Base-by-base conservation (phyloP, 2,888 invertebrate species). In the Margaritifera margaritifera region DNA sequence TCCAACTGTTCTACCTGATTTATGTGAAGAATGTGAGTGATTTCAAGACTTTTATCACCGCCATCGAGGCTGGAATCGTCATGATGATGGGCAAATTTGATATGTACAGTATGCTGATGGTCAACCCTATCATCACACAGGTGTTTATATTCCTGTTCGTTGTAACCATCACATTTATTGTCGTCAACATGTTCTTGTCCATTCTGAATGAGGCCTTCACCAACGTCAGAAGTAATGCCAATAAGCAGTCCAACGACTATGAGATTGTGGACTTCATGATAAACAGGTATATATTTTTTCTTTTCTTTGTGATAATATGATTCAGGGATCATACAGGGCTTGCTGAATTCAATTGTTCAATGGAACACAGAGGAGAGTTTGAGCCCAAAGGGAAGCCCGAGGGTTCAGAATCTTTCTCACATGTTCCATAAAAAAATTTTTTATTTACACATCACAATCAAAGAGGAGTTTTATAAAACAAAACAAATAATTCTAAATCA, bases 11-110 rank as follows among this genome's bases (percentile, higher is more conserved):
- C 82, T 88, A 88, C 70, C 73, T 89, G 65, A 80, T 87, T 72
- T 89, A 82, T 72, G 82, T 84, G 72, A 80, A 80, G 60, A 80
- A 83, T 56, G 78, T 84, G 54, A 68, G 67, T 25, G 76, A 71
- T 11, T 86, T 84, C 70, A 80, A 75, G 64, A 78, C 75, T 2
- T 77, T 81, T 60, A 61, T 87, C 42, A 77, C 75, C 55, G 71
- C 88, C 1, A 74, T 78, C 50, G 88, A 89, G 68, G 82, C 88
- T 24, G 84, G 87, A 53, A 76, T 90, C 51, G 84, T 87, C 25
- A 89, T 90, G 86, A 86, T 89, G 83, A 86, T 90, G 84, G 89
- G 89, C 52, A 88, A 88, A 73, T 89, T 89, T 72, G 86, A 89
- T 77, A 89, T 89, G 78, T 81, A 84, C 69, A 82, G 78, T 56